Evolutionary conservation across 2,888 invertebrate genomes (phyloP), one percentile per base, ranked within the genome.

Genomic region (Apodemia zela): DNA sequence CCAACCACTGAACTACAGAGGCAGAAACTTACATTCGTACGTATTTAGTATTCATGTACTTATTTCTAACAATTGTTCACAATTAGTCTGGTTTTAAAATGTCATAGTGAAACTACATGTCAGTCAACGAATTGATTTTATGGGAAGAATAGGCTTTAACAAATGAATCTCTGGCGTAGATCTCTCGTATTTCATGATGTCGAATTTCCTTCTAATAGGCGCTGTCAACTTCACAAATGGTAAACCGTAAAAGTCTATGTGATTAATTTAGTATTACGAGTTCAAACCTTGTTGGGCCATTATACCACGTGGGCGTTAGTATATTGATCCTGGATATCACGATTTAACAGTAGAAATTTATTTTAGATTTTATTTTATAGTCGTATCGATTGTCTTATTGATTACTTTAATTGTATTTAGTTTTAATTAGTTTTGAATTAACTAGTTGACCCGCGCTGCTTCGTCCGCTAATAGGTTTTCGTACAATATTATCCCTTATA

Each of bases 211-310:
- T 64, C 63, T 75, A 76, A 80, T 77, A 77, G 74, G 82, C 79
- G 71, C 68, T 82, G 85, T 85, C 86, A 80, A 71, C 75, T 66
- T 75, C 84, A 81, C 79, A 84, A 84, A 85, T 80, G 82, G 78
- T 71, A 71, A 73, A 73, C 82, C 77, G 77, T 85, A 84, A 87
- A 85, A 78, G 82, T 85, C 84, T 70, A 73, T 73, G 73, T 70
- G 77, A 78, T 74, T 87, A 82, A 87, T 87, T 84, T 87, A 86
- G 74, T 79, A 73, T 87, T 82, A 79, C 71, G 75, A 74, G 76
- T 73, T 79, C 71, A 75, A 72, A 75, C 75, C 80, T 80, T 83
- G 82, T 82, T 73, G 73, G 72, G 72, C 78, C 78, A 78, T 81
- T 78, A 79, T 78, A 74, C 69, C 65, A 72, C 74, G 87, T 87